phyloP scores from a whole-genome alignment of 2,113 vertebrate genomes.

The Odobenus rosmarus region DNA sequence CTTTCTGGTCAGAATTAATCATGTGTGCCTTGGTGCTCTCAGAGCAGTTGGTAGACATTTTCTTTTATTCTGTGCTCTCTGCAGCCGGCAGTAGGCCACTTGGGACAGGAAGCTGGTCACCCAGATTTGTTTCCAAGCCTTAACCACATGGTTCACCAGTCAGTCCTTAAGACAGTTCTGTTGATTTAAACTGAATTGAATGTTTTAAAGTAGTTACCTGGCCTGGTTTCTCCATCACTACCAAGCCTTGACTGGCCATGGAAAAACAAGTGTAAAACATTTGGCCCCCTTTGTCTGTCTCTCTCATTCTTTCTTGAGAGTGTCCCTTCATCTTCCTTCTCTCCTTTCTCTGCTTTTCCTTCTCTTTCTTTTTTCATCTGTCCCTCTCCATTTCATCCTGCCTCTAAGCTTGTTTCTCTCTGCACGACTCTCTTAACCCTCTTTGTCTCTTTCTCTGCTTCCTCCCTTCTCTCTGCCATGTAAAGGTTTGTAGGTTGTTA shows the following conservation, averaged over 20 bases:
- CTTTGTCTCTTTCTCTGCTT: neutral
- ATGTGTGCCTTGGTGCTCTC: neutral
- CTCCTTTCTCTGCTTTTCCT: neutral
- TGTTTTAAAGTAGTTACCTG: no score
- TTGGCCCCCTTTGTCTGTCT: rapidly evolving
- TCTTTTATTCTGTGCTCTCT: neutral
- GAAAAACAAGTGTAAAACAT: neutral
- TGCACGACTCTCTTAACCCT: neutral
- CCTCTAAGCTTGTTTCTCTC: neutral
- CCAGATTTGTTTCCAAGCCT: neutral
- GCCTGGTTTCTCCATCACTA: neutral
- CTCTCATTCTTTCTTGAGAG: neutral
- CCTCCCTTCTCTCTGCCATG: neutral
- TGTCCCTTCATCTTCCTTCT: neutral
- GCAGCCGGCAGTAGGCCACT: rapidly evolving
- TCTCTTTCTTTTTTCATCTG: neutral
- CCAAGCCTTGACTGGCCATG: neutral
- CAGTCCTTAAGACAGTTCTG: neutral
- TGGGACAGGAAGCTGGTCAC: neutral
- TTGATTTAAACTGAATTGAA: neutral
- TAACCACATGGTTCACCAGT: neutral
- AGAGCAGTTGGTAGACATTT: neutral
- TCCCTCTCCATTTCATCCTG: neutral
- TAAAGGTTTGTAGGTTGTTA: neutral
- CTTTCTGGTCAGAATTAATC: conserved; percentile 24